Conservation (phyloP, 2,113 vertebrate species). For the Cynoglossus semilaevis region DNA sequence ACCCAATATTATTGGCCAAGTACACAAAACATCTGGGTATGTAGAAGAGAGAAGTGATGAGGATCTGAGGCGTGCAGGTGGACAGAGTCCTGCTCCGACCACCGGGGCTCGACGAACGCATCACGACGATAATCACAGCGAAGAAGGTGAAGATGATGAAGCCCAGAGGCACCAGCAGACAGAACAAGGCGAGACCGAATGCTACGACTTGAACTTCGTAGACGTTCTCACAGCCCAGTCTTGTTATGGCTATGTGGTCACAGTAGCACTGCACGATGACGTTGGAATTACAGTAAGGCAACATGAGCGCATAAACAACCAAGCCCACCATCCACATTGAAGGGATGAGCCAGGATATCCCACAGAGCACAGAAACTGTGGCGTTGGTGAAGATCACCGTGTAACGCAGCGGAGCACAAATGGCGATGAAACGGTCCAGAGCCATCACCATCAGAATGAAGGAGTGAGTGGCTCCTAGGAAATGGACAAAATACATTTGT, state of each 20-base stretch:
- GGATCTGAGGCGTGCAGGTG: constrained; percentile 65
- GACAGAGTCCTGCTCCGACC: constrained; percentile 44
- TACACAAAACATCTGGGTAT: constrained; percentile 65
- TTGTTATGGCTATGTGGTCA: constrained; percentile 46
- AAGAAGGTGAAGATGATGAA: constrained; percentile 64
- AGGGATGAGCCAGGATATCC: constrained; percentile 44
- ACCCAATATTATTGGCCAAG: constrained; percentile 41
- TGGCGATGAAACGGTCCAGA: constrained; percentile 61
- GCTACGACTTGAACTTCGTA: not conserved
- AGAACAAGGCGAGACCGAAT: constrained; percentile 45
- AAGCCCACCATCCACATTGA: constrained; percentile 28
- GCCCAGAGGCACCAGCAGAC: constrained; percentile 51
- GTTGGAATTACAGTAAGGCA: constrained; percentile 61
- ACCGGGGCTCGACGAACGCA: constrained; percentile 38
- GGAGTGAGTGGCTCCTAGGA: constrained; percentile 45
- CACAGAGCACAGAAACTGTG: constrained; percentile 45
- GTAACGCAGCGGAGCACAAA: constrained; percentile 61
- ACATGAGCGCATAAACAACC: constrained; percentile 6
- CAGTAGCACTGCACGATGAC: constrained; percentile 64
- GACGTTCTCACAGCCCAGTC: constrained; percentile 41
- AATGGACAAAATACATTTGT: constrained; percentile 69
- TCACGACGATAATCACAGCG: constrained; percentile 46
- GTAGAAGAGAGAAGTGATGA: constrained; percentile 61
- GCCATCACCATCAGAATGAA: constrained; percentile 69
- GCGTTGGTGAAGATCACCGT: constrained; percentile 43